Base-by-base conservation (phyloP, 2,797 vertebrate genomes). In the Phrynocephalus vlangalii region DNA sequence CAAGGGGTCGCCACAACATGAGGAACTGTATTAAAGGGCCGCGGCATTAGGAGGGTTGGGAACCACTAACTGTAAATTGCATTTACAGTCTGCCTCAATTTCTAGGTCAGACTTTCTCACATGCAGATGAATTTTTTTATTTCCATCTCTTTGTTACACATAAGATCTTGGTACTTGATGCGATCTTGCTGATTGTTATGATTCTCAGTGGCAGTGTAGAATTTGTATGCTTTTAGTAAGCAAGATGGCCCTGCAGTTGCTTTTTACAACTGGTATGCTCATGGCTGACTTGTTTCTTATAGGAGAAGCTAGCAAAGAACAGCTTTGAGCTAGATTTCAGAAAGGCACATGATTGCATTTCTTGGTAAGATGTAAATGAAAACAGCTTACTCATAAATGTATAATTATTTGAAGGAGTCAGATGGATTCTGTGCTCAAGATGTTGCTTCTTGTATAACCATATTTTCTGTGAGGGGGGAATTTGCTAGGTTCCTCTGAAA, bases 191-290 rank as follows among this genome's bases (percentile, higher is more conserved):
- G 11, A 60, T 10, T 80, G 28, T 70, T 60, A 18, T 84, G 16
- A 26, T 33, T 44, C n/a, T 38, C 5, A 26, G 18, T 33, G 63
- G 16, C 50, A 72, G 48, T 70, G 9, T 50, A 71, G 28, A 11
- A 68, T 15, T 73, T 93, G 70, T 24, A 7, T 86, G 88, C 48
- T 93, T 90, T 52, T 91, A 86, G 38, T 86, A 68, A 81, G 77
- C 92, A 83, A 24, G 60, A 63, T 84, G 89, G 16, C 2, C 24
- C 85, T n/a, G n/a, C 80, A 82, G 73, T 89, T 28, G 30, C 22
- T 2, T 44, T 44, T 44, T 79, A 56, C 77, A 86, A 66, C 79
- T 86, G 66, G 0, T 77, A 77, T 9, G 83, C 71, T 26, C 73
- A 68, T 73, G 15, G 2, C 50, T 88, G 80, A 0, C 0, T 76